Evolutionary conservation across 2,113 vertebrate species (phyloP).

Genomic region (Bagarius yarrelli): DNA sequence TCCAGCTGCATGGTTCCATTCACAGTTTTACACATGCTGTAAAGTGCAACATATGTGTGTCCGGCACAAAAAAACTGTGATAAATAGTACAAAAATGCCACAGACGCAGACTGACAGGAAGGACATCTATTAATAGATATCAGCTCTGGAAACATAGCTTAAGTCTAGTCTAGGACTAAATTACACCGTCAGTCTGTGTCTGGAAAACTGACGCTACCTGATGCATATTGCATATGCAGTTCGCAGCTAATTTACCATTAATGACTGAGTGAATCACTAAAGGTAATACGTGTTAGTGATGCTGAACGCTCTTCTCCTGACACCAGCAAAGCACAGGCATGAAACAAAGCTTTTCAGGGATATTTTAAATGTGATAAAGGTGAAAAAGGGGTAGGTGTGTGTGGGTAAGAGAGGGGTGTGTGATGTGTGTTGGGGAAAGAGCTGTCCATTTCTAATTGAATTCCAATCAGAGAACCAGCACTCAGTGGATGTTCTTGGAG

Average conservation of each 20-base stretch:
- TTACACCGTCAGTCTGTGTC: constrained; percentile 28
- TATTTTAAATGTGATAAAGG: background rate
- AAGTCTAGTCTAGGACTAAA: constrained; percentile 4
- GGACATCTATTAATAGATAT: background rate
- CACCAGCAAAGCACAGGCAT: background rate
- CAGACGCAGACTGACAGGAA: background rate
- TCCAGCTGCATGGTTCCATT: background rate
- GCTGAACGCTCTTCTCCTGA: background rate
- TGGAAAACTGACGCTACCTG: constrained; percentile 16
- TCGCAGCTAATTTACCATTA: constrained; percentile 44
- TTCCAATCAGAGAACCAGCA: constrained; percentile 61
- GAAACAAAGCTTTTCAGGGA: background rate
- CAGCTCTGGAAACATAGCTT: background rate
- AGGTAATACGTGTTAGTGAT: background rate
- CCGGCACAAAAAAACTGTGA: background rate
- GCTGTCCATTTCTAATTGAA: constrained; percentile 76
- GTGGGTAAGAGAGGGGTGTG: background rate
- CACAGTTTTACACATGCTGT: background rate
- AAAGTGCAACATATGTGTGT: background rate
- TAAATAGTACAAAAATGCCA: background rate
- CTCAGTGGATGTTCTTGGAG: constrained; percentile 68
- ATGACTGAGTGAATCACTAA: constrained; percentile 17
- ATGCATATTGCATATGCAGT: constrained; percentile 26
- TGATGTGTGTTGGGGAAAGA: constrained; percentile 58
- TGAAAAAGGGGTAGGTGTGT: constrained; percentile 31